Base-by-base conservation (phyloP, 2,888 invertebrate genomes). In the Microplitis manilae region DNA sequence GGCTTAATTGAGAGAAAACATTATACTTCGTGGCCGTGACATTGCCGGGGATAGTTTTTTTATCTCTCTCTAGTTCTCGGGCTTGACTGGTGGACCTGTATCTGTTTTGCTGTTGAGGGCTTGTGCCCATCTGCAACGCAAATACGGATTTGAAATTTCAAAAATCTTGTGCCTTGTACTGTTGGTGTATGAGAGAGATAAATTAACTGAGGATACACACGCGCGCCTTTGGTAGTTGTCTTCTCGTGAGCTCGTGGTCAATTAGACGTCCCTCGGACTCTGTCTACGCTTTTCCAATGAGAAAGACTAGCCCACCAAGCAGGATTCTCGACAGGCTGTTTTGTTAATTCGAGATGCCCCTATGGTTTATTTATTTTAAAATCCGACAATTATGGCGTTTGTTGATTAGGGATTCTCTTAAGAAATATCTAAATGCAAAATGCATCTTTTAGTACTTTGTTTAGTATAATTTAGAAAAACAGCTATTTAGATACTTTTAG, bases 1-100 rank as follows among this genome's bases (percentile, higher is more conserved):
- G 89, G 89, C 90, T 90, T 90, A 90, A 90, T 90, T 90, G 89
- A 90, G 90, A 89, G 88, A 88, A 90, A 90, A 90, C 89, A 89
- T 89, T 89, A 88, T 89, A 87, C 89, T 86, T 82, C 82, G 84
- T 83, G 85, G 82, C 83, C 86, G 85, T 86, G 87, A 88, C 89
- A 87, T 86, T 88, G 89, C 86, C 84, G 61, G 59, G 41, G 68
- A 39, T 64, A 17, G 8, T 41, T 20, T 68, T 73, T 50, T 73
- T 30, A 30, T 73, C 68, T 13, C 73, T 40, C 65, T 68, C 39
- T 59, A 38, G 20, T 30, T 2, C 30, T 30, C 2, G 30, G 30
- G 30, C 30, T 30, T 75, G 40, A 13, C 65, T 60, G 68, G 17
- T 60, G 67, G 61, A 65, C 74, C 67, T 59, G 17, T 60, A 20